A percentile compares a stretch with the other conserved stretches of the same genome.
phyloP scores from a whole-genome alignment of 1,140 invertebrate species.

The Drosophila persimilis region DNA sequence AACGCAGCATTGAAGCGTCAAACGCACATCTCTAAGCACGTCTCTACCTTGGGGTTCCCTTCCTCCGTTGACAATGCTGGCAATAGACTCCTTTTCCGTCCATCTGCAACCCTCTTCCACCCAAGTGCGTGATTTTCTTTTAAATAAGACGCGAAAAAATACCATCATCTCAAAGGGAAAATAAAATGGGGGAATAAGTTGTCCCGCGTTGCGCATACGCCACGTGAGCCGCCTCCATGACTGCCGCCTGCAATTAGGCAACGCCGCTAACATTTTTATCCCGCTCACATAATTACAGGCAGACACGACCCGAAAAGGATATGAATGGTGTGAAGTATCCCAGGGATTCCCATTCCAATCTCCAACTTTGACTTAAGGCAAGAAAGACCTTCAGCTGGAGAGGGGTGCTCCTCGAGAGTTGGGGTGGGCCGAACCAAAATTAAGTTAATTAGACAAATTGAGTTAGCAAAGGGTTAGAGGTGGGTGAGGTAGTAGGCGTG shows the following conservation, averaged over 20 bases:
- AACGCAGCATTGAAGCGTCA: not conserved
- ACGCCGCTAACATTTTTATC: slow-evolving; percentile 15
- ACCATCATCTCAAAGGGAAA: slow-evolving; percentile 6
- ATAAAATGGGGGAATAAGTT: slow-evolving; percentile 11
- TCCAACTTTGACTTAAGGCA: slow-evolving; percentile 2
- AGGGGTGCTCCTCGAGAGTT: not conserved
- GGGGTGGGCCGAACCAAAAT: slow-evolving; percentile 2
- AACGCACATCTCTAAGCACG: not conserved
- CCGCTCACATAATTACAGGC: slow-evolving; percentile 36
- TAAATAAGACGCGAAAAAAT: slow-evolving; percentile 18
- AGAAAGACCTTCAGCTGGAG: not conserved
- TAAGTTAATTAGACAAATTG: slow-evolving; percentile 49
- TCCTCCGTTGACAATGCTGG: not conserved
- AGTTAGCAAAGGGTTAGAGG: not conserved
- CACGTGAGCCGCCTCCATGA: slow-evolving; percentile 10
- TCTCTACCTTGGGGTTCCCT: not conserved
- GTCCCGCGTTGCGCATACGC: slow-evolving; percentile 14
- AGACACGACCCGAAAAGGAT: slow-evolving; percentile 3
- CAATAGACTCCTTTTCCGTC: not conserved
- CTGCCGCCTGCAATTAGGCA: slow-evolving; percentile 28
- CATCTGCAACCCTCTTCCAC: not conserved
- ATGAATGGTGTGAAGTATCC: not conserved
- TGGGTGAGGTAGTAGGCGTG: not conserved
- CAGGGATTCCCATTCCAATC: not conserved
- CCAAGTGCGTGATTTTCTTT: slow-evolving; percentile 42